Conservation (phyloP, 2,888 invertebrate species). For the Selenia dentaria region DNA sequence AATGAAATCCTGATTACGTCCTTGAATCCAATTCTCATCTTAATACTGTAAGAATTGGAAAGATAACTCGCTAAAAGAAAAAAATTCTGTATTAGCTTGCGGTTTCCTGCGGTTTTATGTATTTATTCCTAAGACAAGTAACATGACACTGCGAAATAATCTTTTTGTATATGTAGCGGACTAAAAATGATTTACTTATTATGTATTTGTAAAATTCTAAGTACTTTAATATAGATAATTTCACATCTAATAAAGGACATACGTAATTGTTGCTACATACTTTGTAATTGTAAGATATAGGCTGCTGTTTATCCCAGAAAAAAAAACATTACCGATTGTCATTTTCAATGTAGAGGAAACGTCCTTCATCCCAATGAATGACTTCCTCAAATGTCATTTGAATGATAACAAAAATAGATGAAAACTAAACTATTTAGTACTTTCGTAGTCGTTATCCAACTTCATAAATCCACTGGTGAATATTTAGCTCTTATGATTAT, state of each 20-base stretch:
- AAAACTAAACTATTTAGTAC: no score
- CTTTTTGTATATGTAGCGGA: slow-evolving; percentile 6
- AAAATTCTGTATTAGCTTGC: slow-evolving; percentile 41
- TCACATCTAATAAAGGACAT: no score
- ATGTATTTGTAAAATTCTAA: no score
- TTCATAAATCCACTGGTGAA: background rate
- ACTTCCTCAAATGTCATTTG: no score
- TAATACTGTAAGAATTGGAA: slow-evolving; percentile 72
- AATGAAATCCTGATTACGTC: background rate
- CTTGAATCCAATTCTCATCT: slow-evolving; percentile 60
- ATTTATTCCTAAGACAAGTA: slow-evolving; percentile 45
- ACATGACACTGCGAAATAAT: slow-evolving; percentile 11
- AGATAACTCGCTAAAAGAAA: slow-evolving; percentile 67
- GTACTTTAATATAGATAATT: no score
- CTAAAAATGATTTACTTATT: slow-evolving; percentile 3
- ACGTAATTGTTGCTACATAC: no score
- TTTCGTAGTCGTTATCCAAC: background rate
- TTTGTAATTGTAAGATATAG: no score
- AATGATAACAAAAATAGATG: no score
- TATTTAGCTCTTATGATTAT: background rate
- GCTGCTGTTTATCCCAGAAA: no score
- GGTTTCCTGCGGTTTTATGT: slow-evolving; percentile 33
- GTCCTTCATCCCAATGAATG: no score
- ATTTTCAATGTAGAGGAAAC: no score
- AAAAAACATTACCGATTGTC: no score